phyloP scores from a whole-genome alignment of 2,113 vertebrate genomes.

The Brachypodius melanocephalos region DNA sequence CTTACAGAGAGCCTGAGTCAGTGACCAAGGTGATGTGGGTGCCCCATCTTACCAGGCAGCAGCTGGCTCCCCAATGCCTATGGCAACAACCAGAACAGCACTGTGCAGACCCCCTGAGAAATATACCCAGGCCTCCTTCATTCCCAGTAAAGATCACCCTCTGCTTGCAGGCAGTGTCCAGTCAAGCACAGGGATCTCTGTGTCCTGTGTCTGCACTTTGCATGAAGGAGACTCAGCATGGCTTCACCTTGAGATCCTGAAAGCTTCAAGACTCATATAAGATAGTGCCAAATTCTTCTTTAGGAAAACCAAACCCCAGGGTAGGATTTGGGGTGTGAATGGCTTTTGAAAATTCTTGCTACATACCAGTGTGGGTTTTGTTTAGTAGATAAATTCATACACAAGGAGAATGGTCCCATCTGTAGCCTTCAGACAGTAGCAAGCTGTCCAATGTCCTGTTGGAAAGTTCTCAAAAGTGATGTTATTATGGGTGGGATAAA shows the following conservation, averaged over 20 bases:
- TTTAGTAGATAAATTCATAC: not conserved
- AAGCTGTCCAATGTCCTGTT: not conserved
- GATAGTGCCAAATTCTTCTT: not conserved
- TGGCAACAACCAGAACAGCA: not conserved
- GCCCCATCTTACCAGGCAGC: not conserved
- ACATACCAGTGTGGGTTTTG: not conserved
- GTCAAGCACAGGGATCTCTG: accelerated
- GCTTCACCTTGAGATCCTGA: not conserved
- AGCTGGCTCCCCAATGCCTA: not conserved
- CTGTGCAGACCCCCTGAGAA: not conserved
- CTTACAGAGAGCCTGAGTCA: not conserved
- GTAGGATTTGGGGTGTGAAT: not conserved
- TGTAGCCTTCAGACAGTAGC: not conserved
- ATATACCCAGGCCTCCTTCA: not conserved
- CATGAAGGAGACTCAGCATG: not conserved
- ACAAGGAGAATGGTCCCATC: not conserved
- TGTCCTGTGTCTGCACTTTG: not conserved
- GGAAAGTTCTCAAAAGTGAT: not conserved
- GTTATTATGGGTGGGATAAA: not conserved
- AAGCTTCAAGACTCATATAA: not conserved
- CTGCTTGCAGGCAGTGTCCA: not conserved
- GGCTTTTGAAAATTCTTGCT: not conserved
- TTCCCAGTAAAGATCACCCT: not conserved
- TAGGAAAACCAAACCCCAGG: not conserved
- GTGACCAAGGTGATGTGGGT: not conserved